A percentile compares a stretch with the other conserved stretches of the same genome.
Conservation (phyloP, 1,140 invertebrate genomes). For the Calephelis nemesis region DNA sequence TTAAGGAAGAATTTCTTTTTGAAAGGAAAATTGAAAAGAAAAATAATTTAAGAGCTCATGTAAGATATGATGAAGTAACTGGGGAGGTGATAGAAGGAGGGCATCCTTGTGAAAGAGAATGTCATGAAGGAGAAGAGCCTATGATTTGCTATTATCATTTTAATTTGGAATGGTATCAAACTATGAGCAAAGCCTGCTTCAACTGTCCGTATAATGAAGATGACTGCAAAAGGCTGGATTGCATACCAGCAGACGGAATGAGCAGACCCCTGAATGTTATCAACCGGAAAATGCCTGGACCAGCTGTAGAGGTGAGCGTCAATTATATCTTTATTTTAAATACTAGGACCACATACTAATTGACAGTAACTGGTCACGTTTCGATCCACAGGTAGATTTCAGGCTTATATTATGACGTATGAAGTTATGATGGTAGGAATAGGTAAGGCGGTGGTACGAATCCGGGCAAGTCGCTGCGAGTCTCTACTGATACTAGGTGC, state of each 20-base stretch:
- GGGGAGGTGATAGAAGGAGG: constrained; percentile 60
- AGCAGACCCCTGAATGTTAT: constrained; percentile 86
- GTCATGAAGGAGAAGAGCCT: constrained; percentile 72
- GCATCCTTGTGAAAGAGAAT: constrained; percentile 77
- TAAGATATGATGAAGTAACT: constrained; percentile 64
- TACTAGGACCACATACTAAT: too few species aligned
- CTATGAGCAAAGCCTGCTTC: constrained; percentile 93
- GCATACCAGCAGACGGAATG: constrained; percentile 90
- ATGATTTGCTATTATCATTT: constrained; percentile 87
- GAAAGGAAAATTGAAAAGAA: constrained; percentile 37
- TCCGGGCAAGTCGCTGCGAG: too few species aligned
- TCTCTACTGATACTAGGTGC: too few species aligned
- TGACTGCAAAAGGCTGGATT: constrained; percentile 89
- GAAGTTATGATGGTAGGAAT: too few species aligned
- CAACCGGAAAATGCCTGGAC: constrained; percentile 93
- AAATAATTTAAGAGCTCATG: constrained; percentile 49
- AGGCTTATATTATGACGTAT: too few species aligned
- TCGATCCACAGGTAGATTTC: too few species aligned
- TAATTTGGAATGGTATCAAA: constrained; percentile 87
- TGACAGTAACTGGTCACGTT: too few species aligned
- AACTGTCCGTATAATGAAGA: constrained; percentile 87
- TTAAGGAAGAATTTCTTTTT: constrained; percentile 32
- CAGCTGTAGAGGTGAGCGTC: constrained; percentile 86
- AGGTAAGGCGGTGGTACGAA: too few species aligned
- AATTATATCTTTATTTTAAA: too few species aligned